A percentile compares a stretch with the other conserved stretches of the same genome.
These are phyloP conservation scores for Bactericera cockerelli DNA, from an alignment of 1,140 invertebrate species.

Conservation along the genomic window DNA sequence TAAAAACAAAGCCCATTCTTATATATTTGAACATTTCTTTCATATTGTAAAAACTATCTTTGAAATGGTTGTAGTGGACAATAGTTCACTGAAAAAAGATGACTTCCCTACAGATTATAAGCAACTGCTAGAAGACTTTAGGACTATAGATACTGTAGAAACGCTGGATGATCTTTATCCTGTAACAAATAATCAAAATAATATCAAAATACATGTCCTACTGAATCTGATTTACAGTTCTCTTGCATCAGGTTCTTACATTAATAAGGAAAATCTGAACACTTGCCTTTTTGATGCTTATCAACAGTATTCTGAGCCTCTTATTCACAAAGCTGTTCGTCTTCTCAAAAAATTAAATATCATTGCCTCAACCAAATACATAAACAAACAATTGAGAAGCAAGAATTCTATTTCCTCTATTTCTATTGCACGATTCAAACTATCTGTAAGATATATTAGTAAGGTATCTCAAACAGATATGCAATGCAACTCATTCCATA, in stretches of 20 bases:
- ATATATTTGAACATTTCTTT: too few relatives aligned
- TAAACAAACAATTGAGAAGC: neutral
- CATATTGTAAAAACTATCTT: too few relatives aligned
- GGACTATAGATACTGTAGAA: neutral
- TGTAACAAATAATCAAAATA: neutral
- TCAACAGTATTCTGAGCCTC: neutral
- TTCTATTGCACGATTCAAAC: neutral
- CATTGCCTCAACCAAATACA: neutral
- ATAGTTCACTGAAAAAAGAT: slow-evolving; percentile 19
- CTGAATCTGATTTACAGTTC: neutral
- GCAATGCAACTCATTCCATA: neutral
- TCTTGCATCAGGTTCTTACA: neutral
- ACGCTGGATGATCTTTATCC: neutral
- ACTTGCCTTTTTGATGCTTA: neutral
- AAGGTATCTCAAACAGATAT: neutral
- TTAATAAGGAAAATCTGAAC: neutral
- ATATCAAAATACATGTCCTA: neutral
- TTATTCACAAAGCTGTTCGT: neutral
- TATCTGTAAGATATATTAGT: neutral
- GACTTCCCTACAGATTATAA: slow-evolving; percentile 4
- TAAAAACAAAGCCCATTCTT: too few relatives aligned
- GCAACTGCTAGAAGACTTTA: neutral
- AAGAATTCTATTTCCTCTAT: too few relatives aligned
- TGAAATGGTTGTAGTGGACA: too few relatives aligned
- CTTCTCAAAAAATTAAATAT: neutral